Evolutionary conservation across 2,113 vertebrate genomes (phyloP), one percentile per base, ranked within the genome.

Genomic region (Phalacrocorax aristotelis): DNA sequence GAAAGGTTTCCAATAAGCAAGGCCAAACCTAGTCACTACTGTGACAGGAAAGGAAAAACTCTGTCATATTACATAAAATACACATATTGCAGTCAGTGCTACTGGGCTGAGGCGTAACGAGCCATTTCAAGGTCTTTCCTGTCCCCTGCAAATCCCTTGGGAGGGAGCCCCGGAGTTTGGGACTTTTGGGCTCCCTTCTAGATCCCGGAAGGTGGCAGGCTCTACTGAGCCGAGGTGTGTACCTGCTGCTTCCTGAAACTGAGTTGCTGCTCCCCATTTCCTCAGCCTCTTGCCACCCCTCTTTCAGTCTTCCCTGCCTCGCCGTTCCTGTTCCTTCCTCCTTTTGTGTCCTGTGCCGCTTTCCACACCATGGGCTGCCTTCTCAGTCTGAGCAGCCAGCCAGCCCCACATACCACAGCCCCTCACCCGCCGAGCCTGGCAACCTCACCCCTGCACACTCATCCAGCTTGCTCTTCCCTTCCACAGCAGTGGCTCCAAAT

Each of bases 371-470:
- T 48, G 29, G 92, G 78, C 87, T 82, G 92, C 93, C 44, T 83
- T 61, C 66, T 85, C 0, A 3, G 27, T 10, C 52, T 27, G 13
- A 52, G 65, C 2, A 1, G 51, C 83, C 5, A 3, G 86, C 95
- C 95, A 96, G 90, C 30, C 76, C 76, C 88, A 68, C 93, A 92
- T 96, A 93, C 96, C 95, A 81, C 0, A 1, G 92, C 78, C 62
- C 84, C 69, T 52, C 0, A 1, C 62, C 89, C 10, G 3, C 68
- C 62, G 58, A 94, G 90, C 95, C 95, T 94, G 92, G 95, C 95
- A 97, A 95, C 95, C 87, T 90, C 7, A 5, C 81, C 75, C 14
- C 61, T 52, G 87, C 36, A 25, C 6, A 3, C 55, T 82, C 84
- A 52, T n/a, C 82, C 93, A 71, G 80, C 69, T 66, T 29, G 51